phyloP scores from a whole-genome alignment of 2,113 vertebrate genomes.

The Puma concolor region DNA sequence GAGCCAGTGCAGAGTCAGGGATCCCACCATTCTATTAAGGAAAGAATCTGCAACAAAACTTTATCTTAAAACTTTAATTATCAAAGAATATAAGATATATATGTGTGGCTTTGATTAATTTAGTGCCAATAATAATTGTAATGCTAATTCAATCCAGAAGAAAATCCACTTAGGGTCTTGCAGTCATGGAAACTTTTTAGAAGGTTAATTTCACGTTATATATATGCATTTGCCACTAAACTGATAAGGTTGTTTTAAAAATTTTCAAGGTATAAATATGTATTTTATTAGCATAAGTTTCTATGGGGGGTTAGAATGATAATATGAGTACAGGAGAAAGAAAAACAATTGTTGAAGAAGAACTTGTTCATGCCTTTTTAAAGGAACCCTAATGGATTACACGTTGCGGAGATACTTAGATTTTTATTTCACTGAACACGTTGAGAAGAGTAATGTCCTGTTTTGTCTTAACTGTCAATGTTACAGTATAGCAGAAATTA shows the following conservation, averaged over 20 bases:
- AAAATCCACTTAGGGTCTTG: not conserved
- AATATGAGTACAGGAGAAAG: slow-evolving; percentile 20
- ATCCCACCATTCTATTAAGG: not conserved
- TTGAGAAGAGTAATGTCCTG: not conserved
- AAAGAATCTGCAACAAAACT: not conserved
- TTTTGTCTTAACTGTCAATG: not conserved
- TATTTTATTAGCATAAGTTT: slow-evolving; percentile 8
- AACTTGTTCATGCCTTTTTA: not conserved
- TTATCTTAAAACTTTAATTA: slow-evolving; percentile 26
- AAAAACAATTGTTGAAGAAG: not conserved
- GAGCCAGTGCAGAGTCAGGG: not conserved
- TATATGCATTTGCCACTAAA: not conserved
- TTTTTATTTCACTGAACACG: not conserved
- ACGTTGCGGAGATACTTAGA: slow-evolving; percentile 1
- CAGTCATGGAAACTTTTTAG: not conserved
- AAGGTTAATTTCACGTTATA: not conserved
- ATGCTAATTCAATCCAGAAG: not conserved
- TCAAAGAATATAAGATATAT: not conserved
- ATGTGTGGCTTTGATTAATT: not conserved
- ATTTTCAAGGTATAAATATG: not conserved
- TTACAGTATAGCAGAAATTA: not conserved
- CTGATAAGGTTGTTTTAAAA: not conserved
- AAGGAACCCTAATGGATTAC: not conserved
- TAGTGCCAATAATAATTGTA: not conserved
- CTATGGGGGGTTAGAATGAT: not conserved